Percentiles rank a stretch among this genome's conserved stretches.
Evolutionary conservation across 1,140 invertebrate species (phyloP).

Genomic region (Drosophila mojavensis): DNA sequence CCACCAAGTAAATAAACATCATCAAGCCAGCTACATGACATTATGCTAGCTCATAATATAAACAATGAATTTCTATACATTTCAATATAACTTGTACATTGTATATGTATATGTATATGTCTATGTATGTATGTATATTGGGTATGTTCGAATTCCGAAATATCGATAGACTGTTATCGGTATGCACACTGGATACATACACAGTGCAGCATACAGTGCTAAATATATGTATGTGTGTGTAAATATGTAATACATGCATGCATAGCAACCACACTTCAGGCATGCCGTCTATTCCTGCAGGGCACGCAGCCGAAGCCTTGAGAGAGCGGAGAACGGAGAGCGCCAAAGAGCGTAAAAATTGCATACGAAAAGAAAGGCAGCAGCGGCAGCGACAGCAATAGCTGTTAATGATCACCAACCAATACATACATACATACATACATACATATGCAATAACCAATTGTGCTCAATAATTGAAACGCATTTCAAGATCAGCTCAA

Average conservation of each 20-base stretch:
- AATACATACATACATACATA: not conserved
- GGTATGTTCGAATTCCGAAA: not conserved
- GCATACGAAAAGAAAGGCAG: conserved; percentile 14
- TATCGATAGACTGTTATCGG: not conserved
- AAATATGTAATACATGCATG: not conserved
- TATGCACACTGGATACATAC: not conserved
- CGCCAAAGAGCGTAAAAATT: conserved; percentile 19
- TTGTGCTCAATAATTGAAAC: conserved; percentile 10
- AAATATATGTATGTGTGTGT: not conserved
- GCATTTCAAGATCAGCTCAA: conserved; percentile 21
- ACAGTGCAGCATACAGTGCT: no score
- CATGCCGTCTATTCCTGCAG: not conserved
- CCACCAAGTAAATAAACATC: conserved; percentile 9
- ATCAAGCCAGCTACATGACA: conserved; percentile 1
- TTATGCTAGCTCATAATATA: not conserved
- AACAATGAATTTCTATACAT: not conserved
- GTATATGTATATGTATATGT: not conserved
- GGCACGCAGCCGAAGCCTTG: not conserved
- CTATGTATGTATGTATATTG: not conserved
- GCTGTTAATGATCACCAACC: conserved; percentile 16
- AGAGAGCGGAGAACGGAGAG: conserved; percentile 6
- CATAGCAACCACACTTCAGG: conserved; percentile 1
- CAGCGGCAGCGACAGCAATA: conserved; percentile 8
- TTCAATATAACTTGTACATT: not conserved
- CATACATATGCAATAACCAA: conserved; percentile 1